Evolutionary conservation across 1,140 invertebrate species (phyloP).

Genomic region (Tribolium castaneum): DNA sequence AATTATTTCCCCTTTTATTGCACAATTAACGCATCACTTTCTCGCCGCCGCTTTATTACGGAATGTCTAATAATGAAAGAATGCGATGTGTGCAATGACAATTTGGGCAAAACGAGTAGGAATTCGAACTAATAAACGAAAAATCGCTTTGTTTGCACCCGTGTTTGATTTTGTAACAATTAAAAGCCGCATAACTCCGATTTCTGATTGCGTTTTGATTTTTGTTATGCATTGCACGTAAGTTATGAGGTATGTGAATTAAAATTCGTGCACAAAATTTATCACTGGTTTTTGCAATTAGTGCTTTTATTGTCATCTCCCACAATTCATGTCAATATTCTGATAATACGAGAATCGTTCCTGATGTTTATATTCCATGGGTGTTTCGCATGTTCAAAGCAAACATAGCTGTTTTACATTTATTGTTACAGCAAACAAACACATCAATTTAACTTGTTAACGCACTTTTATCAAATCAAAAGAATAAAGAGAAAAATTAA

Average conservation of each 20-base stretch:
- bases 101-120: background rate
- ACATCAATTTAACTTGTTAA: conserved; percentile 33
- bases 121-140: background rate
- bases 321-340: conserved; percentile 45
- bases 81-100: conserved; percentile 17
- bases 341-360: conserved; percentile 44
- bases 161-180: background rate
- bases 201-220: conserved; percentile 16
- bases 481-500: conserved; percentile 5
- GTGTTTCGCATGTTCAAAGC: conserved; percentile 37
- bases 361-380: conserved; percentile 36
- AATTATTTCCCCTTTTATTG: conserved; percentile 17
- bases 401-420: conserved; percentile 37
- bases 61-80: conserved; percentile 36
- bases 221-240: conserved; percentile 26
- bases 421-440: conserved; percentile 31
- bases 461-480: conserved; percentile 22
- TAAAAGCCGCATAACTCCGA: conserved; percentile 3
- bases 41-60: background rate
- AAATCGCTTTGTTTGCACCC: background rate
- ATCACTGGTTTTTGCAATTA: conserved; percentile 46
- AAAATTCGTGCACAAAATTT: conserved; percentile 38
- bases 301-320: conserved; percentile 42
- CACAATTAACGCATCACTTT: conserved; percentile 15
- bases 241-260: conserved; percentile 36